Conservation (phyloP, 2,888 invertebrate genomes). For the Mamestra brassicae region DNA sequence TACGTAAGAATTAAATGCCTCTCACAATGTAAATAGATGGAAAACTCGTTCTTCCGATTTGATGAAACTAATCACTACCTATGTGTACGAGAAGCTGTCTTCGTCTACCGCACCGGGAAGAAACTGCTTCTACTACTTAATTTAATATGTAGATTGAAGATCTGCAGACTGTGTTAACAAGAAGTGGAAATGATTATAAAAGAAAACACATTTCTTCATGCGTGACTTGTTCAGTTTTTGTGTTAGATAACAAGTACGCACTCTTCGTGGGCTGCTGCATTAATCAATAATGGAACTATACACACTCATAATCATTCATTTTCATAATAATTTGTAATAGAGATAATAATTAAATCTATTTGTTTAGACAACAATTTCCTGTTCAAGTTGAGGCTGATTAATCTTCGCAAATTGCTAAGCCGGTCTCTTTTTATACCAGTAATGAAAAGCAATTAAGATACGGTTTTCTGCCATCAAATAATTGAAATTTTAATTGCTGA, state of each 20-base stretch:
- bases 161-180: constrained; percentile 30
- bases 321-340: constrained; percentile 17
- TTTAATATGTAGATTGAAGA: constrained; percentile 50
- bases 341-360: constrained; percentile 56
- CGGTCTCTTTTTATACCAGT: constrained; percentile 74
- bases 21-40: constrained; percentile 1
- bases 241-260: constrained; percentile 39
- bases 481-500: constrained; percentile 87
- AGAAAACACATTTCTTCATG: constrained; percentile 50
- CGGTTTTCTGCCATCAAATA: constrained; percentile 83
- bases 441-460: constrained; percentile 85
- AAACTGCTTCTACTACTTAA: constrained; percentile 20
- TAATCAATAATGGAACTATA: constrained; percentile 52
- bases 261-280: constrained; percentile 30
- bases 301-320: constrained; percentile 41
- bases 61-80: constrained; percentile 3
- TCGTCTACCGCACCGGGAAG: constrained; percentile 1
- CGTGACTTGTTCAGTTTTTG: constrained; percentile 51
- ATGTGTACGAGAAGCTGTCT: neutral
- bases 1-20: constrained; percentile 55
- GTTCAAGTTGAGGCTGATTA: constrained; percentile 61
- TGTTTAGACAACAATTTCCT: constrained; percentile 65
- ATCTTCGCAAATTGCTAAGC: constrained; percentile 70
- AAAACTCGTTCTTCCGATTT: constrained; percentile 20
- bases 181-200: constrained; percentile 49